A percentile compares a stretch with the other conserved stretches of the same genome.
Evolutionary conservation across 2,113 vertebrate species (phyloP).

Genomic region (Dermatemys mawii): DNA sequence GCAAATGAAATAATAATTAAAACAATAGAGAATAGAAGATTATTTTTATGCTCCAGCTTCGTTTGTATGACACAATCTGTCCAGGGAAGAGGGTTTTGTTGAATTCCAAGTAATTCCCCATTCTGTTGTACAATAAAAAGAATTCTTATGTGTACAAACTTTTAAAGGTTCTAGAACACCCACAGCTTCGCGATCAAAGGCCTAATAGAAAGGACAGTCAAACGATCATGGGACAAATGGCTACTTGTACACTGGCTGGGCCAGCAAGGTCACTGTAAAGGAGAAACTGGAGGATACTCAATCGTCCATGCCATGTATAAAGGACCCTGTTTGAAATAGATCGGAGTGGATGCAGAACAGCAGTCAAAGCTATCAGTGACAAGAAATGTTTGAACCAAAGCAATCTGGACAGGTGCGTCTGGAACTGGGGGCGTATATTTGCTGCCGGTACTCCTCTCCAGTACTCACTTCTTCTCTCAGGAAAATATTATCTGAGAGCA

Average conservation of each 20-base stretch:
- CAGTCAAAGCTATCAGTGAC: neutral
- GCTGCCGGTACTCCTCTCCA: neutral
- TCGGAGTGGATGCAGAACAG: neutral
- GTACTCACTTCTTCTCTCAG: neutral
- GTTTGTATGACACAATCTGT: rapidly evolving
- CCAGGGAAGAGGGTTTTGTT: neutral
- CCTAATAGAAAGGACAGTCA: neutral
- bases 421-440: neutral
- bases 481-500: neutral
- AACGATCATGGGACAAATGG: neutral
- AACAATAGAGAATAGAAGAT: neutral
- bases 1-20: neutral
- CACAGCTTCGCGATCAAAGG: neutral
- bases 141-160: neutral
- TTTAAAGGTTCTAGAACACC: neutral
- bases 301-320: neutral
- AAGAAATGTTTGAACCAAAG: neutral
- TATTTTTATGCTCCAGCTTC: neutral
- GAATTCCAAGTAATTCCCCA: rapidly evolving
- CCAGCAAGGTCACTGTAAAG: neutral
- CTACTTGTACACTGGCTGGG: neutral
- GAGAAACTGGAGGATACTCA: neutral
- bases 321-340: neutral
- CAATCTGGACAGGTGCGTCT: neutral
- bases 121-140: neutral